Evolutionary conservation across 1,140 invertebrate species (phyloP).

Genomic region (Drosophila grimshawi): DNA sequence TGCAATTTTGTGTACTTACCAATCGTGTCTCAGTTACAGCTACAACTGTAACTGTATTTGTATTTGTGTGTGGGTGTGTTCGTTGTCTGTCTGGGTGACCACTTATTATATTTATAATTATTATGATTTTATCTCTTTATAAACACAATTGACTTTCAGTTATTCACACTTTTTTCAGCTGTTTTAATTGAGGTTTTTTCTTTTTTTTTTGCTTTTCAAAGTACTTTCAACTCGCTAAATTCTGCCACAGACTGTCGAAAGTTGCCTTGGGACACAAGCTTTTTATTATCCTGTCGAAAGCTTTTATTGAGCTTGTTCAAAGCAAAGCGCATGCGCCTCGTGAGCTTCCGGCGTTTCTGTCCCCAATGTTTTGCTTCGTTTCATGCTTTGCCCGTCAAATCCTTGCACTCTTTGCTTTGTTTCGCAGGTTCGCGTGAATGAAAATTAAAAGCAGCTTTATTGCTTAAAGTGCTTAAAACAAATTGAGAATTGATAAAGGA

Average conservation of each 20-base stretch:
- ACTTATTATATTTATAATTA: not conserved
- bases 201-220: conserved; percentile 1
- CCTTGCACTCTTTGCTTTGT: conserved; percentile 46
- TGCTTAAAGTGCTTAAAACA: not conserved
- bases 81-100: not conserved
- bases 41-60: not conserved
- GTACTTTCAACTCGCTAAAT: conserved; percentile 42
- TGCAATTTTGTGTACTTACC: conserved; percentile 20
- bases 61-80: not conserved
- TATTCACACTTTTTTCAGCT: conserved; percentile 5
- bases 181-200: conserved; percentile 10
- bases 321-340: conserved; percentile 55
- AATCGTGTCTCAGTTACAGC: not conserved
- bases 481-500: not conserved
- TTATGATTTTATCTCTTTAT: conserved; percentile 10
- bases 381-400: conserved; percentile 37
- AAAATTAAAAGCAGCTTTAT: not conserved
- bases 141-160: conserved; percentile 11
- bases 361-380: conserved; percentile 59
- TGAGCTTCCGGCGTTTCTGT: conserved; percentile 62
- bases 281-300: conserved; percentile 66
- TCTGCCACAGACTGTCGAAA: conserved; percentile 68
- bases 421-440: conserved; percentile 53
- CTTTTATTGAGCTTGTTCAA: conserved; percentile 38
- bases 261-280: conserved; percentile 49